These are phyloP conservation scores for Geopemphigus sp. DNA, from an alignment of 1,140 invertebrate species.

Conservation along the genomic window DNA sequence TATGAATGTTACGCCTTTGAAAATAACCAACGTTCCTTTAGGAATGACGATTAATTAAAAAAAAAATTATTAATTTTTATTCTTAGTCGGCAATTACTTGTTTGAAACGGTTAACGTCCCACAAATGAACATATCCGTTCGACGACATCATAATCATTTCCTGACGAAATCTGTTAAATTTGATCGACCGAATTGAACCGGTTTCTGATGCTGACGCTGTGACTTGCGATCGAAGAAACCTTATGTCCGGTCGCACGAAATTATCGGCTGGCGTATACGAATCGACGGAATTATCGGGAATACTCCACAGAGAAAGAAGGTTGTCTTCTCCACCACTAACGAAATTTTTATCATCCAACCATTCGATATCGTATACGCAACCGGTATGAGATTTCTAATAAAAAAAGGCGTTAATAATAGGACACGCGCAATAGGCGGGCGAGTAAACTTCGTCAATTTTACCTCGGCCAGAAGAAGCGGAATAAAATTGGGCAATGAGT, in stretches of 20 bases:
- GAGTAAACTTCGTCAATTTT: constrained; percentile 55
- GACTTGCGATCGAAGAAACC: no score
- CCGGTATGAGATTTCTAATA: constrained; percentile 68
- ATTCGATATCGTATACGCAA: constrained; percentile 93
- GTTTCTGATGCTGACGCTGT: no score
- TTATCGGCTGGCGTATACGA: not conserved
- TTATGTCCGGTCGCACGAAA: constrained; percentile 9
- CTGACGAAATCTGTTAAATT: constrained; percentile 79
- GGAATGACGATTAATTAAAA: constrained; percentile 82
- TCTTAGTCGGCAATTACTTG: constrained; percentile 58
- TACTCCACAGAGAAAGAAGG: constrained; percentile 75
- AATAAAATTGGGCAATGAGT: constrained; percentile 87
- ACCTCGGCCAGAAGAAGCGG: constrained; percentile 89
- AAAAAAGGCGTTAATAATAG: not conserved
- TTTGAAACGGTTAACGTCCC: constrained; percentile 80
- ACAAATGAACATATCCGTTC: constrained; percentile 87
- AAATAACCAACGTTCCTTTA: no score
- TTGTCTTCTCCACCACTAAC: constrained; percentile 91
- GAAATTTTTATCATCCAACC: constrained; percentile 93
- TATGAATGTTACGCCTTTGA: no score
- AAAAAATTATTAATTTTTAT: not conserved
- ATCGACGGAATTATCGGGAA: constrained; percentile 61
- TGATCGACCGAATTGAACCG: constrained; percentile 77
- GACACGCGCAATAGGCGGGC: not conserved
- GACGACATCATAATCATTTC: constrained; percentile 89